These are phyloP conservation scores for Epistrophe grossulariae DNA, from an alignment of 2,888 invertebrate genomes.

Conservation along the genomic window DNA sequence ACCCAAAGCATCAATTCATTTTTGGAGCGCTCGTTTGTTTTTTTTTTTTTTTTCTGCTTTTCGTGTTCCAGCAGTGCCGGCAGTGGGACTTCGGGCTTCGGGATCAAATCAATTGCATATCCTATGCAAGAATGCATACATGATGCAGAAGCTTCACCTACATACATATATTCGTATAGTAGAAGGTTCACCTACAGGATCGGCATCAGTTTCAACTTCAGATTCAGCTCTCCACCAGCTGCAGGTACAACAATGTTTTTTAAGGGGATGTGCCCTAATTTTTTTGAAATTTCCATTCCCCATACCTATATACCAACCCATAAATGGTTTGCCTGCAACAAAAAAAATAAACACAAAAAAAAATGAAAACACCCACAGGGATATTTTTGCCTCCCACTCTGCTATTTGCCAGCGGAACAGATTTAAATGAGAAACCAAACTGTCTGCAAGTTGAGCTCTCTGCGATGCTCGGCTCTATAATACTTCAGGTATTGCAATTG, in stretches of 20 bases:
- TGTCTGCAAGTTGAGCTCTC: slow-evolving; percentile 63
- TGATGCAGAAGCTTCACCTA: slow-evolving; percentile 58
- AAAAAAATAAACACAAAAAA: background rate
- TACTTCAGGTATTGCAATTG: slow-evolving; percentile 14
- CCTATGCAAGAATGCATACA: slow-evolving; percentile 65
- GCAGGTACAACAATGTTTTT: slow-evolving; percentile 70
- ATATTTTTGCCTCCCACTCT: slow-evolving; percentile 22
- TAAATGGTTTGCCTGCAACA: slow-evolving; percentile 16
- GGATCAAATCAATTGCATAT: slow-evolving; percentile 74
- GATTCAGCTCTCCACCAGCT: slow-evolving; percentile 18
- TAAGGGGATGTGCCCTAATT: slow-evolving; percentile 64
- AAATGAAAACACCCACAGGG: slow-evolving; percentile 13
- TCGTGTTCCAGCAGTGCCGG: slow-evolving; percentile 27
- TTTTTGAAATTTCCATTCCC: slow-evolving; percentile 56
- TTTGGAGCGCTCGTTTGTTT: slow-evolving; percentile 39
- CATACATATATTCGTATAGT: background rate
- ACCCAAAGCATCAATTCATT: slow-evolving; percentile 71
- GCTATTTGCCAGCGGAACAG: slow-evolving; percentile 66
- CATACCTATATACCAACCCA: background rate
- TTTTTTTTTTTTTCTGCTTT: background rate
- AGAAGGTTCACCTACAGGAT: slow-evolving; percentile 1
- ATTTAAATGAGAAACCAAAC: slow-evolving; percentile 71
- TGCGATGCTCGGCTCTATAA: background rate
- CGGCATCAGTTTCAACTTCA: slow-evolving; percentile 5
- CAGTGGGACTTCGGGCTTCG: slow-evolving; percentile 43